Evolutionary conservation across 2,797 vertebrate genomes (phyloP).

Genomic region (Meriones psammophilus): DNA sequence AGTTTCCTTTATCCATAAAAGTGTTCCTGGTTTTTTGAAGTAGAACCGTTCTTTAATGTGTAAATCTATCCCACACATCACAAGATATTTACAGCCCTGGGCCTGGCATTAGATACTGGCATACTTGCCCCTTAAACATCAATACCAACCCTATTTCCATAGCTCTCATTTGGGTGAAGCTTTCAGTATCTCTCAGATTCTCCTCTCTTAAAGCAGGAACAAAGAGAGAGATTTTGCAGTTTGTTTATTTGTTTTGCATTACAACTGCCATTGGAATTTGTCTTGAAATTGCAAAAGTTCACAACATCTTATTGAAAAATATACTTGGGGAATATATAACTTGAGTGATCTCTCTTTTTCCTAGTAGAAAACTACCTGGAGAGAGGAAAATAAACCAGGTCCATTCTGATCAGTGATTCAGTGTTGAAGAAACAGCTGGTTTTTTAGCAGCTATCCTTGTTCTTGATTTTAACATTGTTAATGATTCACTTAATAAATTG

Average conservation of each 20-base stretch:
- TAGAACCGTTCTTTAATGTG: neutral
- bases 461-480: slow-evolving; percentile 4
- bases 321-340: neutral
- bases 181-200: neutral
- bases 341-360: neutral
- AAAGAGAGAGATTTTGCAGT: neutral
- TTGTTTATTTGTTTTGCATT: neutral
- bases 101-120: neutral
- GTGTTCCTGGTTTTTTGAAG: neutral
- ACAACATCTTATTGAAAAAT: neutral
- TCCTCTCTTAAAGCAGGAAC: neutral
- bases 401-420: neutral
- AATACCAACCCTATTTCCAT: neutral
- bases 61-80: neutral
- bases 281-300: neutral
- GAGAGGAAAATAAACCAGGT: slow-evolving; percentile 3
- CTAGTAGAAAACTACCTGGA: neutral
- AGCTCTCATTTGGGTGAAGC: neutral
- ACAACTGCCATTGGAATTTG: slow-evolving; percentile 2
- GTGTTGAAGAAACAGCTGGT: neutral
- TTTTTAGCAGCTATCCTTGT: neutral
- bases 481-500: slow-evolving; percentile 12
- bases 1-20: neutral
- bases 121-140: neutral
- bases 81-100: neutral